Conservation (phyloP, 1,140 invertebrate species). For the Brachionus manjavacas region DNA sequence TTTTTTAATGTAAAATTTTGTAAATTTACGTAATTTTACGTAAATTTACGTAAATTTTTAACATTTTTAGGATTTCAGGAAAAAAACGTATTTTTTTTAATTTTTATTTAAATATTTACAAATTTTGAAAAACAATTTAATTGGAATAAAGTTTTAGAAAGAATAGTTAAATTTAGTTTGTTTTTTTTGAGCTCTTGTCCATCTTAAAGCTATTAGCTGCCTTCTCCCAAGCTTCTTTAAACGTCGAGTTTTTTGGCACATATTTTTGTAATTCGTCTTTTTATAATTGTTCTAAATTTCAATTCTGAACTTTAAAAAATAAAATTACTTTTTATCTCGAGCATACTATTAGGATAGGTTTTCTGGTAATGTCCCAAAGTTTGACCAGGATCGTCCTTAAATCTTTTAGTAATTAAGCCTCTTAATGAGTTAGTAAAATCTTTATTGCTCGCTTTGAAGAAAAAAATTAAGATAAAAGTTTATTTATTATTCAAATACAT, state of each 20-base stretch:
- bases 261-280: not conserved
- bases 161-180: not conserved
- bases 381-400: no score
- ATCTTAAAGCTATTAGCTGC: not conserved
- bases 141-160: not conserved
- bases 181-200: not conserved
- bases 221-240: not conserved
- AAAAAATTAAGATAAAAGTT: not conserved
- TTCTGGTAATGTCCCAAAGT: not conserved
- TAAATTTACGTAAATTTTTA: not conserved
- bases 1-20: no score
- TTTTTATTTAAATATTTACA: not conserved
- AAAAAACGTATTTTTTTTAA: not conserved
- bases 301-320: not conserved
- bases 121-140: not conserved
- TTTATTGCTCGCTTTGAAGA: not conserved
- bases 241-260: not conserved
- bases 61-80: not conserved
- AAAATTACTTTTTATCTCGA: not conserved
- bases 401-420: no score
- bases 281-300: not conserved
- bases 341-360: not conserved
- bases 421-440: not conserved
- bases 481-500: not conserved
- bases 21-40: not conserved